Evolutionary conservation across 2,888 invertebrate species (phyloP).

Genomic region (Meteorus cinctellus): DNA sequence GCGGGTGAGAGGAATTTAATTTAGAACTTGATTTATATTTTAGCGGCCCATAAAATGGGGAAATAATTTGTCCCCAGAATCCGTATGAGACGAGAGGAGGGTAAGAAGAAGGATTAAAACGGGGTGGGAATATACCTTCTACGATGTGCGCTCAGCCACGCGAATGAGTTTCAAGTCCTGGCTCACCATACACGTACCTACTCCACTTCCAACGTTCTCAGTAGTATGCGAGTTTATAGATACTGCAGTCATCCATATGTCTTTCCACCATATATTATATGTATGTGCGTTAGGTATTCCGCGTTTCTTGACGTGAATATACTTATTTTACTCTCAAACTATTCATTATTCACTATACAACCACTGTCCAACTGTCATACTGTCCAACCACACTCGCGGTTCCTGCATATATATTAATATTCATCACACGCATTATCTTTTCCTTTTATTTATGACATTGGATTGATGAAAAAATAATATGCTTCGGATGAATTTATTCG

Average conservation of each 20-base stretch:
- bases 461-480: no score
- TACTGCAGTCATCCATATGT: not conserved
- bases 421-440: not conserved
- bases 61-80: conserved; percentile 72
- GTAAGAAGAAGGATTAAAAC: not conserved
- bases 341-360: not conserved
- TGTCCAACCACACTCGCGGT: not conserved
- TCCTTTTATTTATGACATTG: no score
- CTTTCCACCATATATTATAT: conserved; percentile 8
- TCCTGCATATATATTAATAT: not conserved
- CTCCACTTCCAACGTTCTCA: not conserved
- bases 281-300: conserved; percentile 9
- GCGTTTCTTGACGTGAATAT: not conserved
- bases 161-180: not conserved
- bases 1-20: conserved; percentile 68
- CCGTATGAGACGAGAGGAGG: conserved; percentile 65
- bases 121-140: not conserved
- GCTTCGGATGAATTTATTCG: no score
- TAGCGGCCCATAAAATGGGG: conserved; percentile 71
- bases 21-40: conserved; percentile 73
- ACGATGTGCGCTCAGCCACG: not conserved
- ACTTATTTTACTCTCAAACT: not conserved
- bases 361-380: not conserved
- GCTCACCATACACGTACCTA: not conserved
- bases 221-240: conserved; percentile 3